Evolutionary conservation across 2,797 vertebrate genomes (phyloP).

Genomic region (Artibeus jamaicensis): DNA sequence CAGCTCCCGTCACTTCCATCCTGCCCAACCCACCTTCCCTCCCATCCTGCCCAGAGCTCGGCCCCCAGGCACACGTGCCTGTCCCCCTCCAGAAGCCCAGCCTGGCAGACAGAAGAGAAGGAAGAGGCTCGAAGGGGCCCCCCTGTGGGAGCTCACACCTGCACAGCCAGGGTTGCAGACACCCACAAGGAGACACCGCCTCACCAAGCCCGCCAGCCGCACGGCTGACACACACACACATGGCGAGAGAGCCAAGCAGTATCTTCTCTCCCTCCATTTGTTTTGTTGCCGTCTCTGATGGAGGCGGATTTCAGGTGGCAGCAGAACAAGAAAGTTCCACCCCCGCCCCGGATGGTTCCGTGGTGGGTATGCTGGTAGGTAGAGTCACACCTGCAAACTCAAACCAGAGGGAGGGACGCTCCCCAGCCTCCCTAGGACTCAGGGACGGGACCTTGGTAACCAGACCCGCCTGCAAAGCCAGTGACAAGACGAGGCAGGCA

Average conservation of each 20-base stretch:
- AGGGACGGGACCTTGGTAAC: neutral
- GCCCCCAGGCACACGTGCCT: neutral
- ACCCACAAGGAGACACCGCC: neutral
- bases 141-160: neutral
- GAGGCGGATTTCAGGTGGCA: neutral
- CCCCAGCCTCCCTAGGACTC: neutral
- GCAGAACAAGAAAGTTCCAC: neutral
- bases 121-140: rapidly evolving
- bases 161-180: neutral
- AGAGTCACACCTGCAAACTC: neutral
- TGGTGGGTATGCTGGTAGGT: rapidly evolving
- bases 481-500: neutral
- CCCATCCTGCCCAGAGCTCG: neutral
- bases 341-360: neutral
- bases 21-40: neutral
- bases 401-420: rapidly evolving
- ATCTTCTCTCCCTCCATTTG: neutral
- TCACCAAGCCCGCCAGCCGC: neutral
- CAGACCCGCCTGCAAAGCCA: neutral
- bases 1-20: rapidly evolving
- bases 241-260: neutral
- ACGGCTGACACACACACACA: neutral
- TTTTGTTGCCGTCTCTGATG: neutral
- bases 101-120: neutral
- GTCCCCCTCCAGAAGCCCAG: too few relatives aligned